Base-by-base conservation (phyloP, 2,797 vertebrate genomes). In the Enteromius anoplus region DNA sequence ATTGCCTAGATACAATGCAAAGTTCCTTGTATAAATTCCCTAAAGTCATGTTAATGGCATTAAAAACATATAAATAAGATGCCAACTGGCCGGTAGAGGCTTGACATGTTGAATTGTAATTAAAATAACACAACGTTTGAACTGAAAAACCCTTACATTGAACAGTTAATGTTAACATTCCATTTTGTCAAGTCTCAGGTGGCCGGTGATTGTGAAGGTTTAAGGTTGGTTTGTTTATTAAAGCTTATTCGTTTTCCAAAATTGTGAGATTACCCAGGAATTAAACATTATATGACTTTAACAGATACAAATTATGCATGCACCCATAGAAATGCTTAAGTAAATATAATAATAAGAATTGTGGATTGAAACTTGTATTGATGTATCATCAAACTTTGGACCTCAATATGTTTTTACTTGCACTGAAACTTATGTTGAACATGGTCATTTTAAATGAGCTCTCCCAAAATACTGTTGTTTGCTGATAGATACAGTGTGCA, bases 171-270 rank as follows among this genome's bases (percentile, higher is more conserved):
- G 45, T 78, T 60, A 60, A n/a, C 12, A 21, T 73, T 73, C 12
- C 45, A 34, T 81, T 73, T 51, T 49, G 42, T 37, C 23, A 65
- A 65, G 17, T 55, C 32, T 51, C 37, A 9, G n/a, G 14, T 65
- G 45, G 5, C 2, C 51, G 17, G 4, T 71, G 21, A 21, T 11
- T 42, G 14, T 60, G 14, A 62, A 62, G 26, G 26, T n/a, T 79
- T 49, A 62, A 45, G 40, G 11, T 71, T 80, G 19, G 17, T 34
- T 71, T 72, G 40, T 29, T 80, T 60, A 58, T 79, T 40, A 69
- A 79, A 23, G 4, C 42, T 60, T 14, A 42, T 58, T 58, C 3
- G 0, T 40, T 68, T 40, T 68, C 2, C 1, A 11, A 68, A 47
- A 6, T 47, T n/a, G n/a, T 17, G 42, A 70, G 68, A 70, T 70